Percentiles rank a stretch among this genome's conserved stretches.
Evolutionary conservation across 2,113 vertebrate genomes (phyloP).

Genomic region (Microcebus tavaratra): DNA sequence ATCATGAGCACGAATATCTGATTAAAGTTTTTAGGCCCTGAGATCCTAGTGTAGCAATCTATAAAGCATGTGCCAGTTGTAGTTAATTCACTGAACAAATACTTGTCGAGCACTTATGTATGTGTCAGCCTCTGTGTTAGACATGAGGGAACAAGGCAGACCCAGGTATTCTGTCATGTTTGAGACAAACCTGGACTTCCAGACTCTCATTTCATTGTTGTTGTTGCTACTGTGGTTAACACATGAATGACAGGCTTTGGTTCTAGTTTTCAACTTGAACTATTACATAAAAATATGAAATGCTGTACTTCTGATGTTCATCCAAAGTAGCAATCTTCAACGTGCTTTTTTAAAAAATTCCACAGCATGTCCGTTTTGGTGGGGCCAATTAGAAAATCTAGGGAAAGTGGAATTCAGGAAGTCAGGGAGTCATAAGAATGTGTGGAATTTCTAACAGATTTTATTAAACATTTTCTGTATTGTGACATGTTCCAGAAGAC

Average conservation of each 20-base stretch:
- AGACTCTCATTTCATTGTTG: background rate
- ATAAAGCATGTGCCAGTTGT: background rate
- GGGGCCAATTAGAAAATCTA: constrained; percentile 77
- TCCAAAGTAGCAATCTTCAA: constrained; percentile 6
- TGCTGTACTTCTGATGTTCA: background rate
- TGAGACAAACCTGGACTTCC: background rate
- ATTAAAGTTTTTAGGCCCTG: background rate
- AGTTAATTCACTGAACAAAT: background rate
- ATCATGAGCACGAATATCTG: background rate
- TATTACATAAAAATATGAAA: constrained; percentile 27
- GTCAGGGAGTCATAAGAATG: constrained; percentile 77
- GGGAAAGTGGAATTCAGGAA: constrained; percentile 77
- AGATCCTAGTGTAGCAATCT: background rate
- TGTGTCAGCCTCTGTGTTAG: background rate
- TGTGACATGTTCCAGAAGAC: constrained; percentile 73
- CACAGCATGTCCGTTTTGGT: constrained; percentile 55
- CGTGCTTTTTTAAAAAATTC: background rate
- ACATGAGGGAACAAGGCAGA: background rate
- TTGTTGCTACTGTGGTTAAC: background rate
- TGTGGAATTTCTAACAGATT: constrained; percentile 83
- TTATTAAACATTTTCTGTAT: constrained; percentile 76
- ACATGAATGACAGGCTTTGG: background rate
- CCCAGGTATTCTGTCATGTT: background rate
- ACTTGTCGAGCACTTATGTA: background rate
- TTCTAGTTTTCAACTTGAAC: constrained; percentile 17